Percentiles rank a stretch among this genome's conserved stretches.
phyloP scores from a whole-genome alignment of 1,140 invertebrate genomes.

The Wasmannia auropunctata region DNA sequence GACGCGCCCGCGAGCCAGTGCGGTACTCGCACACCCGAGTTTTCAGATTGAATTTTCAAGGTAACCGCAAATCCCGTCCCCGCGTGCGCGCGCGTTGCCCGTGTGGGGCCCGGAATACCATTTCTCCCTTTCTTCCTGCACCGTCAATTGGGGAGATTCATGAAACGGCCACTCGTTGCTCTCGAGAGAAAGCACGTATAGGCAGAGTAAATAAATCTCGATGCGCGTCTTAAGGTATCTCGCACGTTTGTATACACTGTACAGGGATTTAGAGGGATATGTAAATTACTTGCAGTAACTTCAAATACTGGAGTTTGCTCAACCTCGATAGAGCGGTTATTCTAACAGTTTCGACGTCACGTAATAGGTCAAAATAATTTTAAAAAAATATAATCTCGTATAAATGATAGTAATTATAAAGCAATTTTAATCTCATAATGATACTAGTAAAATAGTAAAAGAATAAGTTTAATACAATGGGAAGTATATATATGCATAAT shows the following conservation, averaged over 20 bases:
- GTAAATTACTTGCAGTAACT: conserved; percentile 10
- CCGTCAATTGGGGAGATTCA: conserved; percentile 42
- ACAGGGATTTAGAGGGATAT: conserved; percentile 2
- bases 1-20: conserved; percentile 45
- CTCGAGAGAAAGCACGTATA: conserved; percentile 29
- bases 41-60: conserved; percentile 74
- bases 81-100: no score
- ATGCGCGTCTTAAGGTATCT: conserved; percentile 20
- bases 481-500: background rate
- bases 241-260: conserved; percentile 14
- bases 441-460: background rate
- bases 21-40: conserved; percentile 61
- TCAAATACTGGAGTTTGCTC: background rate
- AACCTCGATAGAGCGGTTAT: background rate
- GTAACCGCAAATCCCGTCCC: conserved; percentile 60
- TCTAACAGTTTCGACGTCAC: background rate
- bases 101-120: background rate
- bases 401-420: background rate
- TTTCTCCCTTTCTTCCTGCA: conserved; percentile 54
- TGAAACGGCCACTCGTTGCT: conserved; percentile 4
- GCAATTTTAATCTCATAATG: background rate
- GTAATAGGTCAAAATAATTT: background rate
- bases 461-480: background rate
- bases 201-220: conserved; percentile 41
- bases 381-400: background rate